Percentiles rank a stretch among this genome's conserved stretches.
phyloP scores from a whole-genome alignment of 2,797 vertebrate species.

The Hipposideros larvatus region DNA sequence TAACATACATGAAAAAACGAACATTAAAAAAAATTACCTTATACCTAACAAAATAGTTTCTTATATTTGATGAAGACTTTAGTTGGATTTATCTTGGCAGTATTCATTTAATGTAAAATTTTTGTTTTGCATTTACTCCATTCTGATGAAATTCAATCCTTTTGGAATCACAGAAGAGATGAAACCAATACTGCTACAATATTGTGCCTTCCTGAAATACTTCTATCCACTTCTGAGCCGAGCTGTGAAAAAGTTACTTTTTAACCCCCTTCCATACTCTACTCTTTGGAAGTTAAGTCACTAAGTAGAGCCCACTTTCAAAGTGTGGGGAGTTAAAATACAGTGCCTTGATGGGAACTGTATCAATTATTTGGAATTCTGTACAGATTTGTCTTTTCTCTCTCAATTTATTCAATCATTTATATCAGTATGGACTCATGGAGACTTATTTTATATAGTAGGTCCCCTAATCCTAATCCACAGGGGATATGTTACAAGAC shows the following conservation, averaged over 20 bases:
- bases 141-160: conserved; percentile 63
- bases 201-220: conserved; percentile 98
- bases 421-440: not conserved
- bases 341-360: not conserved
- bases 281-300: not conserved
- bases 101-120: conserved; percentile 64
- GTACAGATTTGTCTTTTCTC: not conserved
- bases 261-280: not conserved
- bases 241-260: too few relatives aligned
- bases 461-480: too few relatives aligned
- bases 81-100: conserved; percentile 68
- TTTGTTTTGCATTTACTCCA: conserved; percentile 67
- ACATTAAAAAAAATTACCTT: conserved; percentile 83
- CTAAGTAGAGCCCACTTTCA: not conserved
- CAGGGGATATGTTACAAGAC: too few relatives aligned
- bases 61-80: conserved; percentile 77
- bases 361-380: not conserved
- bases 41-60: conserved; percentile 30
- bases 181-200: conserved; percentile 88
- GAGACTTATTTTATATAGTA: not conserved
- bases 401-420: not conserved
- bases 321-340: not conserved
- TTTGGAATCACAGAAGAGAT: conserved; percentile 35
- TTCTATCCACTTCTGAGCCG: conserved; percentile 93
- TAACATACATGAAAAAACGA: conserved; percentile 87